phyloP scores from a whole-genome alignment of 2,888 invertebrate species.

The Phalera bucephala region DNA sequence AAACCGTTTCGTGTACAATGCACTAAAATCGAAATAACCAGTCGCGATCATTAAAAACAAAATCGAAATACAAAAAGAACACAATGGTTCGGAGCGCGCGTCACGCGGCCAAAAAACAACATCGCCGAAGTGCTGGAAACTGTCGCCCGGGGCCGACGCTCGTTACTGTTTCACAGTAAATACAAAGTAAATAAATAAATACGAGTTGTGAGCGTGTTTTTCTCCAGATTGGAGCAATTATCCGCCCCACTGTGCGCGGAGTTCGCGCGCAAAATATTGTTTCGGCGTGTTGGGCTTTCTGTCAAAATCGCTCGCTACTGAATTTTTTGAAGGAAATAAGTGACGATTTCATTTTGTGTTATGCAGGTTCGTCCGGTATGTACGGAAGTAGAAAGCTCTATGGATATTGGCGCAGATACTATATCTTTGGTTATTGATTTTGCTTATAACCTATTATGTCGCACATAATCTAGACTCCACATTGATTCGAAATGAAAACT shows the following conservation, averaged over 20 bases:
- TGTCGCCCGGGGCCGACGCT: conserved; percentile 31
- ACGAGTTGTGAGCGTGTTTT: conserved; percentile 67
- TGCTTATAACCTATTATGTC: too few relatives aligned
- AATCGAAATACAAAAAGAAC: conserved; percentile 28
- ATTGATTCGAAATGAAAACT: too few relatives aligned
- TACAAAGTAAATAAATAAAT: conserved; percentile 81
- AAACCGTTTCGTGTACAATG: too few relatives aligned
- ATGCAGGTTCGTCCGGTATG: too few relatives aligned
- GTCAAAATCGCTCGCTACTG: conserved; percentile 30
- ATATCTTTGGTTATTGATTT: too few relatives aligned
- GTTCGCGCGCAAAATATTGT: conserved; percentile 36
- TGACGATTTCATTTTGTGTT: too few relatives aligned
- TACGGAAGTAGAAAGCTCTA: too few relatives aligned
- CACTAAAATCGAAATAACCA: too few relatives aligned
- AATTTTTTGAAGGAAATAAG: conserved; percentile 15
- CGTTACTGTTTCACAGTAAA: conserved; percentile 71
- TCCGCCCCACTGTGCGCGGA: conserved; percentile 24
- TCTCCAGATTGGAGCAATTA: conserved; percentile 75
- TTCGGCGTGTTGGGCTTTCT: conserved; percentile 44
- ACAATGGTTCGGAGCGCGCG: conserved; percentile 16
- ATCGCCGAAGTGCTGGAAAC: conserved; percentile 24
- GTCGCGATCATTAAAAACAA: too few relatives aligned
- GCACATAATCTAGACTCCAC: too few relatives aligned
- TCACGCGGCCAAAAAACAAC: conserved; percentile 24
- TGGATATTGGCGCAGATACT: too few relatives aligned